Base-by-base conservation (phyloP, 2,888 invertebrate species). In the Eristalis pertinax region DNA sequence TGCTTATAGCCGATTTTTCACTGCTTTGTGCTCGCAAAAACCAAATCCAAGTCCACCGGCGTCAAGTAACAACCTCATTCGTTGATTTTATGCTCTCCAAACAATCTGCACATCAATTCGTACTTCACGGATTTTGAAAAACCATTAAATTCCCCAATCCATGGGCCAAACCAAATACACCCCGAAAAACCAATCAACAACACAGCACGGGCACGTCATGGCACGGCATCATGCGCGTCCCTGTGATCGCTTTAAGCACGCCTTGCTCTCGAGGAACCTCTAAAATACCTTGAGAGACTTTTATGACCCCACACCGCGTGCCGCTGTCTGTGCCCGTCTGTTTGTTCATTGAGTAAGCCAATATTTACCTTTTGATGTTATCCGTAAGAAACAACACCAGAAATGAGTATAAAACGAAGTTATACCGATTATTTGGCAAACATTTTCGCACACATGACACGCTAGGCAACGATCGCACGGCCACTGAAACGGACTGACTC, bases 281-380 rank as follows among this genome's bases (percentile, higher is more conserved):
- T 60, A 60, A 76, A 82, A 58, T 63, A 60, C 65, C 70, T 82
- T 69, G 76, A 63, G 41, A 58, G 58, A 63, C 75, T 65, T 72
- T 79, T 50, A 50, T 2, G 50, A 72, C 35, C 26, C 22, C 58
- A 19, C 58, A 65, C n/a, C n/a, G 22, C 26, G 15, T 15, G 19
- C 38, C 19, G 5, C 26, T 19, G 63, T 65, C 58, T 70, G 50
- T 64, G 58, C 60, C 41, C 64, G 29, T 5, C 7, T 10, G 8
- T 1, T 1, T 62, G 50, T 82, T 82, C 81, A 76, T 70, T 76
- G 70, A 82, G 19, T 60, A 76, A 82, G 50, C 81, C 35, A 82
- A 82, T 82, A 76, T 82, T 82, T 82, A 76, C 81, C 58, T 65
- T 82, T 70, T 22, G 70, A 82, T 82, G 76, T 82, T 41, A 70